Evolutionary conservation across 2,113 vertebrate genomes (phyloP).

Genomic region (Erythrolamprus reginae): DNA sequence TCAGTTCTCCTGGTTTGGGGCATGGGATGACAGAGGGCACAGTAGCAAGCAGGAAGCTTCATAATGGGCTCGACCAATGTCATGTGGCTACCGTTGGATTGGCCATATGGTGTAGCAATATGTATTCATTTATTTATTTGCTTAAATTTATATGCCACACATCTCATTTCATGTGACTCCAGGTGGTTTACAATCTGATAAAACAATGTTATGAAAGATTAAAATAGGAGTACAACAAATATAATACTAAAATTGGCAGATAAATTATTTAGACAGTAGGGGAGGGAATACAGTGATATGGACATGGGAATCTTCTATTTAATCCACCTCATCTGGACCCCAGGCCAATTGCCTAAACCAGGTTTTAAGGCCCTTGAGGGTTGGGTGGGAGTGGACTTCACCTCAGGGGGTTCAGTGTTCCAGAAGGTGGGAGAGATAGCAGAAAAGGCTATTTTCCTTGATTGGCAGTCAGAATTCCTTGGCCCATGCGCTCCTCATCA

Average conservation of each 20-base stretch:
- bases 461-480: not conserved
- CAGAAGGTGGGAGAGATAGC: not conserved
- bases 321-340: not conserved
- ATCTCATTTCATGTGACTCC: not conserved
- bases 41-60: not conserved
- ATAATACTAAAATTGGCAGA: not conserved
- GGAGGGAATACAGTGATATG: not conserved
- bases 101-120: not conserved
- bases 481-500: not conserved
- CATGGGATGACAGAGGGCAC: not conserved
- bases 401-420: not conserved
- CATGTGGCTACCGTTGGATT: not conserved
- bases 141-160: not conserved
- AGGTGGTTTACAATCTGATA: not conserved
- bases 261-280: not conserved
- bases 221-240: not conserved
- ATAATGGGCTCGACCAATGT: not conserved
- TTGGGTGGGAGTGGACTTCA: not conserved
- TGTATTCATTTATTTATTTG: not conserved
- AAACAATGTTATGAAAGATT: not conserved
- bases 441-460: not conserved
- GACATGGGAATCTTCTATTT: not conserved
- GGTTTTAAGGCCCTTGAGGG: not conserved
- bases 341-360: not conserved
- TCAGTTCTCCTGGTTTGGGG: not conserved